A percentile compares a stretch with the other conserved stretches of the same genome.
Conservation (phyloP, 1,140 invertebrate genomes). For the Diprion similis region DNA sequence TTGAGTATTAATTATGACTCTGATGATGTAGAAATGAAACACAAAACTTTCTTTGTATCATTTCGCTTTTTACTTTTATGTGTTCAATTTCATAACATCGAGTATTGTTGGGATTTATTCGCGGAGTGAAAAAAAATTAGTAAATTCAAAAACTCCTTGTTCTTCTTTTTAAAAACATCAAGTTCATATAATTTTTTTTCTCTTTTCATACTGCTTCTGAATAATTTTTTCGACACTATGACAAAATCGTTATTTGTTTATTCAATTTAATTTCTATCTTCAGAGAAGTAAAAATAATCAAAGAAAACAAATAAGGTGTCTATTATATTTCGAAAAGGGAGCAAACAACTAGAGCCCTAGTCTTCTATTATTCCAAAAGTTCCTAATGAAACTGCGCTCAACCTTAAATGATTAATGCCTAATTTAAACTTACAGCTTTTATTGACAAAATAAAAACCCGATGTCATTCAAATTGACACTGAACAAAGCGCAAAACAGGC, state of each 20-base stretch:
- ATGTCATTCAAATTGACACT: constrained; percentile 57
- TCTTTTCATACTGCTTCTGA: too few species aligned
- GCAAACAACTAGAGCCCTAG: constrained; percentile 49
- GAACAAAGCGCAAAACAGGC: constrained; percentile 52
- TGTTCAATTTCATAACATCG: too few species aligned
- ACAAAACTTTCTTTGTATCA: too few species aligned
- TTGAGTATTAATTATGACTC: constrained; percentile 8
- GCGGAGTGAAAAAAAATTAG: not conserved
- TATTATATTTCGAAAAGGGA: constrained; percentile 36
- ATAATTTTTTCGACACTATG: too few species aligned
- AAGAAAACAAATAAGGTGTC: not conserved
- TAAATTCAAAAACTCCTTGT: too few species aligned
- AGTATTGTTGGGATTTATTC: too few species aligned
- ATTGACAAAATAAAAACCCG: constrained; percentile 54
- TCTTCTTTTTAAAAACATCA: too few species aligned
- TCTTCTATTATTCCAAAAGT: constrained; percentile 45
- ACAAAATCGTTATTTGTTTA: too few species aligned
- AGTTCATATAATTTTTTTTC: not conserved
- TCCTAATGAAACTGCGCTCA: constrained; percentile 47
- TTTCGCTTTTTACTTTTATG: too few species aligned
- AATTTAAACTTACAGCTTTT: constrained; percentile 63
- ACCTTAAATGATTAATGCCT: constrained; percentile 58
- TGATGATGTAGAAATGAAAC: not conserved
- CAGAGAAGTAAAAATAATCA: constrained; percentile 1
- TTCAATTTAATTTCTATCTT: not conserved